A percentile compares a stretch with the other conserved stretches of the same genome.
These are phyloP conservation scores for Cololabis saira DNA, from an alignment of 2,113 vertebrate species.

Conservation along the genomic window DNA sequence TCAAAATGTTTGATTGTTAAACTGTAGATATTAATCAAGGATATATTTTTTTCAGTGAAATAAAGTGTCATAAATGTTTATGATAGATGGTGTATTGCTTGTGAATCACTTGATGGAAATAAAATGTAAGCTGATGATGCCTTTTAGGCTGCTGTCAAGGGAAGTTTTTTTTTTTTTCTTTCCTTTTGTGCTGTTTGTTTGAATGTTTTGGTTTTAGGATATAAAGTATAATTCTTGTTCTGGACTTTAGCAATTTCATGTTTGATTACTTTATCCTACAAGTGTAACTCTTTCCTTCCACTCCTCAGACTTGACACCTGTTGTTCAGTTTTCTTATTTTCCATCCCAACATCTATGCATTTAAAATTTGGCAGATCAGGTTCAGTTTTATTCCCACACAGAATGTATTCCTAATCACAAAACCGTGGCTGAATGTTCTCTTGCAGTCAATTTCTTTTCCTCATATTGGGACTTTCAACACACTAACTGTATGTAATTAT, in stretches of 20 bases:
- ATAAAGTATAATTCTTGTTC: no score
- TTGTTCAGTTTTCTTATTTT: constrained; percentile 15
- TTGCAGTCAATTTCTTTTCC: background rate
- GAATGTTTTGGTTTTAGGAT: constrained; percentile 1
- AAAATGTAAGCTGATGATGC: constrained; percentile 24
- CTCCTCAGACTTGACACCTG: constrained; percentile 15
- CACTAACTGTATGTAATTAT: constrained; percentile 22
- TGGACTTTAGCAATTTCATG: no score
- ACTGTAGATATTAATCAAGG: constrained; percentile 54
- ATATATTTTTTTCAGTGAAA: constrained; percentile 50
- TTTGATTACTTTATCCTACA: constrained; percentile 5
- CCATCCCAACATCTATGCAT: constrained; percentile 66
- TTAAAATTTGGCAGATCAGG: constrained; percentile 28
- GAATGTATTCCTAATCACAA: constrained; percentile 62
- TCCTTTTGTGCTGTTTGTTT: constrained; percentile 40
- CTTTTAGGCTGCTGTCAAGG: constrained; percentile 40
- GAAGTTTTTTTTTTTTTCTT: constrained; percentile 13
- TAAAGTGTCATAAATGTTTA: constrained; percentile 41
- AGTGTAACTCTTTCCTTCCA: background rate
- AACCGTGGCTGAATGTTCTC: constrained; percentile 62
- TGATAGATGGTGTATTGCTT: constrained; percentile 41
- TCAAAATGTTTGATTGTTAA: constrained; percentile 19
- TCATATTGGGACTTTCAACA: constrained; percentile 8
- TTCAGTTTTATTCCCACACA: constrained; percentile 41
- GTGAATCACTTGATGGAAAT: constrained; percentile 38